Base-by-base conservation (phyloP, 2,888 invertebrate genomes). In the Drosophila cognata region DNA sequence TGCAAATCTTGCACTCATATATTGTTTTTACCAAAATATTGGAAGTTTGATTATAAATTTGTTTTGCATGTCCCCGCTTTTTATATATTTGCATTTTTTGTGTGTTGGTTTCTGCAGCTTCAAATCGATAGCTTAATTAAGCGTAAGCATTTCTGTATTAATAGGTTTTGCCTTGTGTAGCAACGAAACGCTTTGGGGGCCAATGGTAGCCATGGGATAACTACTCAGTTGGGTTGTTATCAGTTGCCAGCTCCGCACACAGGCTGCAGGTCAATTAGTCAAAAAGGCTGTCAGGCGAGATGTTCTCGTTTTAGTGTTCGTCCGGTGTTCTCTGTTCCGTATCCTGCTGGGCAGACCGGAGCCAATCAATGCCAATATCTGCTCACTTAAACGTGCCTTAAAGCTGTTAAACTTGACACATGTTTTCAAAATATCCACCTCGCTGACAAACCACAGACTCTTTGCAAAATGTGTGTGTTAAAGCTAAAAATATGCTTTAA, bases 71-170 rank as follows among this genome's bases (percentile, higher is more conserved):
- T 21, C 61, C 7, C 33, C 51, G 51, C 16, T n/a, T 25, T 57
- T 62, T 59, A 29, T 56, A 62, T 57, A 48, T 67, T 61, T 73
- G 65, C 31, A 66, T 53, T 58, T 46, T 52, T 13, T 46, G 50
- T 21, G 48, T 55, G 61, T 60, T 75, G 57, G 68, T 43, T 74
- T 85, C 64, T 66, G 35, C 61, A 57, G 57, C 63, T 58, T 82
- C 73, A 72, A 88, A 88, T 88, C 87, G 91, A 88, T 88, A 89
- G 88, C 74, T 87, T 88, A 88, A 88, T 88, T 90, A 90, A 88
- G 89, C 88, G 87, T 88, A 63, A 80, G 80, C 78, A 74, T 81
- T 69, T 89, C 75, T 77, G 74, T 88, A 88, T 88, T 88, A 89
- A 88, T 88, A 90, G 90, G 84, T 79, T 63, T 63, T 77, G 86